A percentile compares a stretch with the other conserved stretches of the same genome.
Conservation (phyloP, 1,140 invertebrate species). For the Eulimnadia texana region DNA sequence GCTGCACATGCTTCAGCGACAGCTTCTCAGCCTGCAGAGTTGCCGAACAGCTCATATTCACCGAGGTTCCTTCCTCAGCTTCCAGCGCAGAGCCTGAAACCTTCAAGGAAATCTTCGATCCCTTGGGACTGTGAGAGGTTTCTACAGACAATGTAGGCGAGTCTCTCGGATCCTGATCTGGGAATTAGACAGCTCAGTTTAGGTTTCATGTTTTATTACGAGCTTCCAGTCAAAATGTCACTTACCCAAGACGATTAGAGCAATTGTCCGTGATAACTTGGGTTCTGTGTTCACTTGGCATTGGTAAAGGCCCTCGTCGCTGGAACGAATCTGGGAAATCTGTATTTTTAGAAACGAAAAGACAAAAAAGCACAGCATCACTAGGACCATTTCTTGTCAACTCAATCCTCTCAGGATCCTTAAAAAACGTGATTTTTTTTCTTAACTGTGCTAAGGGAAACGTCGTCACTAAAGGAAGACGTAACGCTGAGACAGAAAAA, state of each 20-base stretch:
- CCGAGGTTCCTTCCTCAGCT: neutral
- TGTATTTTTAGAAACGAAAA: neutral
- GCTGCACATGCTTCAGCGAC: neutral
- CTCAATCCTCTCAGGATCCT: neutral
- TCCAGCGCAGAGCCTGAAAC: neutral
- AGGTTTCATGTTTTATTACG: no score
- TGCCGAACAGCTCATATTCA: conserved; percentile 1
- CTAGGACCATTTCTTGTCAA: no score
- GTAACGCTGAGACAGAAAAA: no score
- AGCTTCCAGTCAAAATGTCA: no score
- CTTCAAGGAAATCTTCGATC: neutral
- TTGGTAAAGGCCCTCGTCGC: conserved; percentile 12
- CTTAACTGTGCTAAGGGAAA: no score
- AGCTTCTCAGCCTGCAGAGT: neutral
- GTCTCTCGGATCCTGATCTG: conserved; percentile 8
- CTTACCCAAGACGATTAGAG: conserved; percentile 13
- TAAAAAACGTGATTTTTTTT: no score
- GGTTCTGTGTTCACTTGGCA: conserved; percentile 16
- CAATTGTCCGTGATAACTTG: conserved; percentile 4
- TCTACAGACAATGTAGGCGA: neutral
- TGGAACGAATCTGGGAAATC: conserved; percentile 5
- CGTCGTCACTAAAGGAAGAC: no score
- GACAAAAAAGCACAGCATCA: no score
- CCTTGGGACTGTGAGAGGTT: neutral
- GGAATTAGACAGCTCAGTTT: neutral